Evolutionary conservation across 2,797 vertebrate genomes (phyloP).

Genomic region (Xiphorhynchus erythropygius): DNA sequence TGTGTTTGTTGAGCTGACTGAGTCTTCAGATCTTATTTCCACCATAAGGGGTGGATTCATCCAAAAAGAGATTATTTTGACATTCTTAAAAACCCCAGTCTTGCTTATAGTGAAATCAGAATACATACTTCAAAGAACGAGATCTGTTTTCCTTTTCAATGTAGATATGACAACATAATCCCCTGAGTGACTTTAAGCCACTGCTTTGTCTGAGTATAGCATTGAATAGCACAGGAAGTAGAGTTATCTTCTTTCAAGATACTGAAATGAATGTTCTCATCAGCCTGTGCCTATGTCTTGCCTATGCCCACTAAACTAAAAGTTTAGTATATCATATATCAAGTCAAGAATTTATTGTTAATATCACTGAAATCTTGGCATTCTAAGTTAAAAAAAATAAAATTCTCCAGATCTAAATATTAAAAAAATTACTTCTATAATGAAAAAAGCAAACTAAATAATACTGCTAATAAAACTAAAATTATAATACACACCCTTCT

Average conservation of each 20-base stretch:
- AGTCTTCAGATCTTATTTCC: not conserved
- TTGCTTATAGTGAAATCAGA: not conserved
- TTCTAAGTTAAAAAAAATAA: not conserved
- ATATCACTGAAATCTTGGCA: not conserved
- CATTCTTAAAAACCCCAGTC: not conserved
- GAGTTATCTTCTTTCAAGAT: not conserved
- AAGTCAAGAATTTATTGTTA: not conserved
- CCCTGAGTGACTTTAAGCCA: not conserved
- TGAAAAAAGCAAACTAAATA: not conserved
- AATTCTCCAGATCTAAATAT: not conserved
- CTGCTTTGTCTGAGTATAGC: not conserved
- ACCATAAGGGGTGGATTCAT: not conserved
- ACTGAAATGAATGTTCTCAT: not conserved
- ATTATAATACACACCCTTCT: not conserved
- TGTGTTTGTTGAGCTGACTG: not conserved
- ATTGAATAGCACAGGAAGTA: not conserved
- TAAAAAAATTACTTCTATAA: not conserved
- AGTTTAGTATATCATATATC: not conserved
- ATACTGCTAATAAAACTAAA: not conserved
- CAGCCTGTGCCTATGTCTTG: not conserved
- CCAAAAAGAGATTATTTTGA: not conserved
- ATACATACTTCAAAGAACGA: not conserved
- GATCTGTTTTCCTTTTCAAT: not conserved
- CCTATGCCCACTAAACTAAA: not conserved
- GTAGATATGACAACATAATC: not conserved